phyloP scores from a whole-genome alignment of 2,113 vertebrate genomes.

The Toxotes chatareus region DNA sequence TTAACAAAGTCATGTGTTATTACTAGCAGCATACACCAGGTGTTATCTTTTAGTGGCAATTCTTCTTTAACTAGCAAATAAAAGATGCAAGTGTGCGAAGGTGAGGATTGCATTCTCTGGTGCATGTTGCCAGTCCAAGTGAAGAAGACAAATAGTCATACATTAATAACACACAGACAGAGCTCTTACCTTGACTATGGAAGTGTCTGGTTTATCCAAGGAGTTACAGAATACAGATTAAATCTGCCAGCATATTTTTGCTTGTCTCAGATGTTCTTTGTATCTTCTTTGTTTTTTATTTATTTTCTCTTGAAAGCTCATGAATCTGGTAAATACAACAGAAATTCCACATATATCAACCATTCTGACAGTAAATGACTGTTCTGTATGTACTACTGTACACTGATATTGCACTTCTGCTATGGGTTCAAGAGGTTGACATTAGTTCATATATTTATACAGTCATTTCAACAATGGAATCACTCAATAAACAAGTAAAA shows the following conservation, averaged over 20 bases:
- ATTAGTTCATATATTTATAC: constrained; percentile 16
- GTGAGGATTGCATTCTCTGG: constrained; percentile 28
- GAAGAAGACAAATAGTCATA: constrained; percentile 13
- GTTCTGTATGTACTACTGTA: neutral
- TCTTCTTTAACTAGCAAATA: constrained; percentile 32
- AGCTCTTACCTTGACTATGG: constrained; percentile 25
- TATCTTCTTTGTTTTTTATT: constrained; percentile 68
- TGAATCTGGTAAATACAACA: neutral
- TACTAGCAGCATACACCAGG: constrained; percentile 40
- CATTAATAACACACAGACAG: constrained; percentile 6
- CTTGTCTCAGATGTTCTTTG: constrained; percentile 8
- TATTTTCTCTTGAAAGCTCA: constrained; percentile 59
- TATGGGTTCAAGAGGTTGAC: neutral
- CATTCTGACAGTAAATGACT: constrained; percentile 1
- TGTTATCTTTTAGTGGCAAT: constrained; percentile 47
- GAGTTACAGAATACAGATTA: constrained; percentile 1
- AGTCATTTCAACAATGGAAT: constrained; percentile 10
- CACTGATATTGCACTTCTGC: constrained; percentile 15
- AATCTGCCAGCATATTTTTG: constrained; percentile 10
- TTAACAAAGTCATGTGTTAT: constrained; percentile 21
- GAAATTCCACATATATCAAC: constrained; percentile 15
- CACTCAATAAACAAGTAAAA: constrained; percentile 58
- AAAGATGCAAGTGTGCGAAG: constrained; percentile 40
- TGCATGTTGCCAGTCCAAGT: constrained; percentile 1
- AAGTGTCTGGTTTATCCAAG: constrained; percentile 26